A percentile compares a stretch with the other conserved stretches of the same genome.
Conservation (phyloP, 2,797 vertebrate species). For the Anolis apletophallus region DNA sequence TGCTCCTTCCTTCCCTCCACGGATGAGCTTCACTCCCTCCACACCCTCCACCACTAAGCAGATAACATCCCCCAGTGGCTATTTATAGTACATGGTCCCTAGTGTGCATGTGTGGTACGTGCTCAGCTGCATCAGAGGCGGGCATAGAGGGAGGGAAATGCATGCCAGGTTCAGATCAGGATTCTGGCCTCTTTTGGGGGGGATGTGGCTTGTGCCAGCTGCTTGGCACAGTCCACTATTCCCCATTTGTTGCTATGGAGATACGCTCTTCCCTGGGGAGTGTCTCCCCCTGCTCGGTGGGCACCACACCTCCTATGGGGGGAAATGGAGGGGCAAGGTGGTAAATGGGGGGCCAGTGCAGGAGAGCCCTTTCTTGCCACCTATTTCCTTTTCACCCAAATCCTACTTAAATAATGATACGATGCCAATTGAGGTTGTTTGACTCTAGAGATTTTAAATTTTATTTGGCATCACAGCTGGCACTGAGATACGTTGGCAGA, state of each 20-base stretch:
- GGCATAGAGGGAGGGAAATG: slow-evolving; percentile 52
- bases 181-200: slow-evolving; percentile 17
- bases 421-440: fast-evolving
- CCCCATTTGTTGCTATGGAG: slow-evolving; percentile 21
- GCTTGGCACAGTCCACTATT: slow-evolving; percentile 15
- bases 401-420: neutral
- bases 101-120: slow-evolving; percentile 80
- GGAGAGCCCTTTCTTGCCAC: neutral
- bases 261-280: neutral
- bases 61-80: slow-evolving; percentile 54
- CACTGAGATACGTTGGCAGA: neutral
- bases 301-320: neutral
- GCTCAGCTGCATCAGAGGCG: slow-evolving; percentile 82
- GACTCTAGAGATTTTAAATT: neutral
- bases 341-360: neutral
- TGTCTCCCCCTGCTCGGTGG: neutral
- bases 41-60: slow-evolving; percentile 34
- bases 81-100: slow-evolving; percentile 84
- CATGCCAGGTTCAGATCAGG: slow-evolving; percentile 64
- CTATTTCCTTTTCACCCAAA: neutral
- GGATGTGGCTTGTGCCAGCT: slow-evolving; percentile 24
- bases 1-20: neutral
- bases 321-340: neutral
- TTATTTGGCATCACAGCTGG: neutral
- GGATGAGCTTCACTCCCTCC: neutral